These are phyloP conservation scores for Crax fasciolata DNA, from an alignment of 2,797 vertebrate species.

Conservation along the genomic window DNA sequence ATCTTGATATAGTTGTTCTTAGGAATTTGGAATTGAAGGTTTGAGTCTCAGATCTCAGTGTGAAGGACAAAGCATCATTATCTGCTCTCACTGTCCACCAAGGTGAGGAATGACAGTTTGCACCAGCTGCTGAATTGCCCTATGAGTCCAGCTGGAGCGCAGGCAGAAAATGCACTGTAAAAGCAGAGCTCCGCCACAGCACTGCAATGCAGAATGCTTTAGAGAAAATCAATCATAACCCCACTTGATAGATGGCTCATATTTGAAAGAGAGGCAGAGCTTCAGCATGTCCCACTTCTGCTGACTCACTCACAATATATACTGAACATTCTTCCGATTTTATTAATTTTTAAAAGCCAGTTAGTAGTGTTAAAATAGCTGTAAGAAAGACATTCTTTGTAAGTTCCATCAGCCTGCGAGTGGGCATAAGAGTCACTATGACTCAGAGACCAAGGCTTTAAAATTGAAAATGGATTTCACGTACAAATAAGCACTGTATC, in stretches of 20 bases:
- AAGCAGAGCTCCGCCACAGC: constrained; percentile 50
- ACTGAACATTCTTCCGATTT: not conserved
- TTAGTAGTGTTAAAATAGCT: not conserved
- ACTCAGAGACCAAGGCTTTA: not conserved
- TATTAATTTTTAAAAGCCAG: constrained; percentile 35
- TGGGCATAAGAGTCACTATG: not conserved
- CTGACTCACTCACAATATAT: constrained; percentile 34
- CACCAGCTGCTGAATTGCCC: constrained; percentile 34
- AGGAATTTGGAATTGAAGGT: not conserved
- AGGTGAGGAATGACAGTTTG: not conserved
- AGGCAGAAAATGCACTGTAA: not conserved
- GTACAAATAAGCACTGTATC: not conserved
- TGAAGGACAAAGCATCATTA: constrained; percentile 26
- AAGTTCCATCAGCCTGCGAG: not conserved
- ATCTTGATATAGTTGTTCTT: not conserved
- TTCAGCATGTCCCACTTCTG: not conserved
- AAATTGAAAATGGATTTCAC: not conserved
- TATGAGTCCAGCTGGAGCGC: not conserved
- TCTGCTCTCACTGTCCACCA: not conserved
- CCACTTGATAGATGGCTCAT: constrained; percentile 48
- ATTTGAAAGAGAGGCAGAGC: constrained; percentile 35
- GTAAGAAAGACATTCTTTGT: not conserved
- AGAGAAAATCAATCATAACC: constrained; percentile 69
- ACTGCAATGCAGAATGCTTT: constrained; percentile 51
- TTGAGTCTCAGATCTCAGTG: not conserved